These are phyloP conservation scores for Drosophila nannoptera DNA, from an alignment of 1,140 invertebrate species.

Conservation along the genomic window DNA sequence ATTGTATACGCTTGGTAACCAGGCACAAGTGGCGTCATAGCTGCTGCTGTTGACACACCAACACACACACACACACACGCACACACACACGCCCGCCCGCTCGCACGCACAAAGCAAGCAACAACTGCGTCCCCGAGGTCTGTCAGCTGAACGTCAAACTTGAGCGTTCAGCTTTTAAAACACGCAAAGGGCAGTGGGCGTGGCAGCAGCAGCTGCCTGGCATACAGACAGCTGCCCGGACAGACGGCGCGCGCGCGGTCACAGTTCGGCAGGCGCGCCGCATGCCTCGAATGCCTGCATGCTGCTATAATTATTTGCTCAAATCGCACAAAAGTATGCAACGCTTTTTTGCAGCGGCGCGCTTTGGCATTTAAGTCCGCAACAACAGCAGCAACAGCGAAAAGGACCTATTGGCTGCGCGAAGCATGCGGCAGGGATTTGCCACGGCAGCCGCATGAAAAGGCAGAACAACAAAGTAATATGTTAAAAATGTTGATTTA, in stretches of 20 bases:
- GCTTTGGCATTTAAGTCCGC: conserved; percentile 26
- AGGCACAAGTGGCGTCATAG: conserved; percentile 15
- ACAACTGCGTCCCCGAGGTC: conserved; percentile 19
- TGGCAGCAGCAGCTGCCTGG: conserved; percentile 10
- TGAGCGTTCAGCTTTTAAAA: conserved; percentile 4
- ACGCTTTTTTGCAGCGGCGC: conserved; percentile 20
- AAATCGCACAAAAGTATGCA: conserved; percentile 63
- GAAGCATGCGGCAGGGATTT: conserved; percentile 3
- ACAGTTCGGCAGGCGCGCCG: neutral
- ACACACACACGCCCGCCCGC: neutral
- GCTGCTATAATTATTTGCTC: conserved; percentile 60
- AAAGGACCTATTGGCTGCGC: neutral
- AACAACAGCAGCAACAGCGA: neutral
- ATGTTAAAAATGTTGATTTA: conserved; percentile 29
- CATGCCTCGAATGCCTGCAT: conserved; percentile 36
- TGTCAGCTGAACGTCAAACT: conserved; percentile 37
- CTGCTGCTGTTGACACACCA: conserved; percentile 10
- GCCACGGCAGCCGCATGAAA: conserved; percentile 1
- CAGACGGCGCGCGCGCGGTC: too few relatives aligned
- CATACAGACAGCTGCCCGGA: too few relatives aligned
- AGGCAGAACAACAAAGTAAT: conserved; percentile 1
- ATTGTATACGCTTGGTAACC: conserved; percentile 15
- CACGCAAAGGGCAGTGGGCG: conserved; percentile 28
- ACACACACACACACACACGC: conserved; percentile 17
- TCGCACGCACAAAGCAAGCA: neutral